Percentiles rank a stretch among this genome's conserved stretches.
These are phyloP conservation scores for Cyrtorhinus lividipennis DNA, from an alignment of 1,140 invertebrate genomes.

Conservation along the genomic window DNA sequence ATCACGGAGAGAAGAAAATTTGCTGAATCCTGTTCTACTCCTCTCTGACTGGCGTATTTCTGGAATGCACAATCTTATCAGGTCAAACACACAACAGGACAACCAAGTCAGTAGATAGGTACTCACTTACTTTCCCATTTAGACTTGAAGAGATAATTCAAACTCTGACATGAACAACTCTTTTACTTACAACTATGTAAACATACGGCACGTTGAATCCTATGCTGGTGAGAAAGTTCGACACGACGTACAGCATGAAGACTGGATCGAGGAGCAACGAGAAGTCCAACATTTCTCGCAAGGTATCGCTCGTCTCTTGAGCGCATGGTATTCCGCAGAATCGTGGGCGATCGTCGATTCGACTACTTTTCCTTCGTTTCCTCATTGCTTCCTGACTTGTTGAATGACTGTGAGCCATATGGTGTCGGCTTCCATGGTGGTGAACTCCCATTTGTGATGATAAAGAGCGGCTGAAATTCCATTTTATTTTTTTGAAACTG, in stretches of 20 bases:
- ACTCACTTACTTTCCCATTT: too few species aligned
- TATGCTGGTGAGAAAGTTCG: slow-evolving; percentile 91
- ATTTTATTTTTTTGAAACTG: too few species aligned
- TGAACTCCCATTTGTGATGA: too few species aligned
- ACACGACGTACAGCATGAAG: slow-evolving; percentile 80
- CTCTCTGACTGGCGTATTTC: slow-evolving; percentile 44
- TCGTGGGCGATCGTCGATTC: slow-evolving; percentile 18
- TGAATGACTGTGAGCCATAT: slow-evolving; percentile 25
- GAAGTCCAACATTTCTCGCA: slow-evolving; percentile 73
- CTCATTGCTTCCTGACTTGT: slow-evolving; percentile 29
- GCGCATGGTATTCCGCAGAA: slow-evolving; percentile 30
- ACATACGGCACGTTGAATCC: slow-evolving; percentile 93
- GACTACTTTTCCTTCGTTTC: not conserved
- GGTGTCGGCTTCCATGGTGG: slow-evolving; percentile 27
- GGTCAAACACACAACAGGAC: too few species aligned
- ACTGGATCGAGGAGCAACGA: slow-evolving; percentile 66
- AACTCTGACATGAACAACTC: too few species aligned
- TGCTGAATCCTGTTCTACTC: slow-evolving; percentile 38
- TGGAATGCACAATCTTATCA: too few species aligned
- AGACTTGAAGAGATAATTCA: too few species aligned
- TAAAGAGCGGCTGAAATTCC: not conserved
- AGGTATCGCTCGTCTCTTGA: slow-evolving; percentile 40
- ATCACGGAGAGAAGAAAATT: slow-evolving; percentile 60
- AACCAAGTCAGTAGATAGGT: too few species aligned
- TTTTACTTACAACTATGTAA: slow-evolving; percentile 54